phyloP scores from a whole-genome alignment of 2,113 vertebrate genomes.

The Lophotis ruficrista region DNA sequence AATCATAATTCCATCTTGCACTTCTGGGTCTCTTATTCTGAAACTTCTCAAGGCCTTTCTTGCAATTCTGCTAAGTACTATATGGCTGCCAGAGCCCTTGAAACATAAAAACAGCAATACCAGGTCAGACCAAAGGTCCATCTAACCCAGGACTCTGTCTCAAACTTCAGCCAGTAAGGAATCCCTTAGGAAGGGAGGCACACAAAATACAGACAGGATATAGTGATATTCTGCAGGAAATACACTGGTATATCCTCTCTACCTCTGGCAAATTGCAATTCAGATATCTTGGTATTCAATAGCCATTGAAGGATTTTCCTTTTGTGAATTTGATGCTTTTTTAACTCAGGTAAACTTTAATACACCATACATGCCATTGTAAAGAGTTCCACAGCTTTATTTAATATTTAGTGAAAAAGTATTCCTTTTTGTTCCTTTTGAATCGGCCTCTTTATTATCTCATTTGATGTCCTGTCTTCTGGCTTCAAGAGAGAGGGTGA shows the following conservation, averaged over 20 bases:
- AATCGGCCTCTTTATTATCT: neutral
- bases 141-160: neutral
- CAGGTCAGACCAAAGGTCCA: constrained; percentile 4
- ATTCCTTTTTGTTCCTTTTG: neutral
- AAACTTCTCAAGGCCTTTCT: constrained; percentile 17
- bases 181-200: neutral
- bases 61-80: constrained; percentile 15
- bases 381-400: neutral
- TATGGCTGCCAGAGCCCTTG: constrained; percentile 1
- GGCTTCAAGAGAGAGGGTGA: neutral
- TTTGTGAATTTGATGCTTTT: neutral
- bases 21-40: constrained; percentile 49
- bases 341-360: neutral
- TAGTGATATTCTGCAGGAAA: neutral
- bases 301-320: neutral
- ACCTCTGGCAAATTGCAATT: neutral
- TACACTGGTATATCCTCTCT: neutral
- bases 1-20: constrained; percentile 19
- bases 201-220: neutral
- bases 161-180: neutral
- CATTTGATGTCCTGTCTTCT: neutral
- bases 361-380: neutral
- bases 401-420: neutral
- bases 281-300: neutral
- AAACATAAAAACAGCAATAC: neutral